Evolutionary conservation across 2,888 invertebrate genomes (phyloP).

Genomic region (Chrysina gloriosa): DNA sequence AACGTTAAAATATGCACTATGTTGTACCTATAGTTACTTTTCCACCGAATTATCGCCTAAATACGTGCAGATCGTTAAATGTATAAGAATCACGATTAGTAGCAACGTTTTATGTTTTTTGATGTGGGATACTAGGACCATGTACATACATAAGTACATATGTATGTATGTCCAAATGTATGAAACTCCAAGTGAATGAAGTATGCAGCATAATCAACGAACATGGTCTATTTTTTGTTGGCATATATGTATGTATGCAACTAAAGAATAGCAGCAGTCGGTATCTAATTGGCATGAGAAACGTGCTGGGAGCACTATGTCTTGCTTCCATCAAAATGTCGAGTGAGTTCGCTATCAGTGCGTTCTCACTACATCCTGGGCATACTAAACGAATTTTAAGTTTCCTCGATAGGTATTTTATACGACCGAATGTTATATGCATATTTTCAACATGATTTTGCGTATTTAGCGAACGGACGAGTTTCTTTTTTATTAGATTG

Average conservation of each 20-base stretch:
- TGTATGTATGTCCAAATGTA: no score
- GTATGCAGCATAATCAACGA: not conserved
- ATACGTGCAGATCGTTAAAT: no score
- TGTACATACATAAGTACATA: no score
- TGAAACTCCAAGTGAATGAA: not conserved
- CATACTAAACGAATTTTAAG: conserved; percentile 1
- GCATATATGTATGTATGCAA: not conserved
- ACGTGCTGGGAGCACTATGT: conserved; percentile 12
- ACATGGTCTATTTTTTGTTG: not conserved
- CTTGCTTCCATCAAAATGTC: conserved; percentile 12
- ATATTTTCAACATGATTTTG: not conserved
- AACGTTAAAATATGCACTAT: no score
- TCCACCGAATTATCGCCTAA: no score
- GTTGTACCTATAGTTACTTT: no score
- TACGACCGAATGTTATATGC: not conserved
- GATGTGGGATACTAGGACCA: no score
- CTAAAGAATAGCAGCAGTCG: not conserved
- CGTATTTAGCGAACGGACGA: not conserved
- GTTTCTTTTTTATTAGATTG: not conserved
- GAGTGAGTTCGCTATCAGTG: conserved; percentile 1
- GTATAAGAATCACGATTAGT: not conserved
- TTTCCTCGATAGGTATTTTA: not conserved
- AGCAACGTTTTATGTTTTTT: no score
- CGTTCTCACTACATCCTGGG: not conserved
- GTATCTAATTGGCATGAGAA: not conserved